Evolutionary conservation across 2,888 invertebrate genomes (phyloP), one percentile per base, ranked within the genome.

Genomic region (Heliconius ismenius): DNA sequence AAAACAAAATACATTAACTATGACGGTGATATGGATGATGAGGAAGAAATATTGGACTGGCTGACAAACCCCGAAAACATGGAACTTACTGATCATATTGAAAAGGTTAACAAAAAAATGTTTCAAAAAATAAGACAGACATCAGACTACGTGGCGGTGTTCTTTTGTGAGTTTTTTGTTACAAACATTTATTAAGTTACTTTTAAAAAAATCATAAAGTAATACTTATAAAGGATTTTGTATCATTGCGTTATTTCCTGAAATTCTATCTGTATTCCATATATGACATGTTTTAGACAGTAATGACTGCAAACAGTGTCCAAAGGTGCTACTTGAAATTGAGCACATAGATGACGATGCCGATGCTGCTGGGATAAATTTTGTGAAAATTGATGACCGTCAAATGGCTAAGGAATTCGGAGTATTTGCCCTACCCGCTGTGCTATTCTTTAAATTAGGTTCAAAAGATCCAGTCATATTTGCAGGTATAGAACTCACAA

Each of bases 331-430:
- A 83, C 95, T 96, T 60, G 98, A 98, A 90, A 97, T 98, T 81
- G 98, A 98, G 86, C 98, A 98, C 89, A 98, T 98, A 83, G 98
- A 98, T 85, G 98, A 98, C 86, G 98, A 98, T 82, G 98, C 98
- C 0, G 98, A 98, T 86, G 95, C 96, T 26, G 97, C 97, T 6
- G 98, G 98, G 10, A 98, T 98, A 80, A 98, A 98, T 87, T 98
- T 98, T 84, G 98, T 98, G 4, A 98, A 98, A 90, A 97, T 98
- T 83, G 98, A 98, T 83, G 98, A 98, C 86, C 96, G 96, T 82
- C 95, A 96, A 83, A 95, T 98, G 95, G 97, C 98, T 21, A 98
- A 98, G 86, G 97, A 97, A 73, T 96, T 95, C 81, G 98, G 98
- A 26, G 98, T 98, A 0, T 98, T 98, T 85, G 98, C 98, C 0